These are phyloP conservation scores for Anthophora plumipes DNA, from an alignment of 2,888 invertebrate species.

Conservation along the genomic window DNA sequence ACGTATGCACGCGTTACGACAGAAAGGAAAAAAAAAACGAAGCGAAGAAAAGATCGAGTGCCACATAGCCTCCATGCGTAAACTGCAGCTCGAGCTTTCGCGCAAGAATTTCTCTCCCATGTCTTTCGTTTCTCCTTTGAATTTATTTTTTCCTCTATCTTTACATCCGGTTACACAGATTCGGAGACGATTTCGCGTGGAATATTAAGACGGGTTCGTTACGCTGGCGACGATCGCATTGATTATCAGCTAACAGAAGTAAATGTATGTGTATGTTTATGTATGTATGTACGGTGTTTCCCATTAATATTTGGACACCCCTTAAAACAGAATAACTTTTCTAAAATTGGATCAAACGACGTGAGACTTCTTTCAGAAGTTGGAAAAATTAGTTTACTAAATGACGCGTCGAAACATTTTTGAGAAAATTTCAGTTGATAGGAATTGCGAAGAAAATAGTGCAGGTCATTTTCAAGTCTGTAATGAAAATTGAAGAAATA, in stretches of 20 bases:
- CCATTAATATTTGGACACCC: too few relatives aligned
- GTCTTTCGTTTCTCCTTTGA: slow-evolving; percentile 57
- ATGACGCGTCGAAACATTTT: too few relatives aligned
- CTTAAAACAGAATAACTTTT: too few relatives aligned
- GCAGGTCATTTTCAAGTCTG: too few relatives aligned
- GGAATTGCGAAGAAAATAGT: too few relatives aligned
- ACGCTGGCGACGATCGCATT: slow-evolving; percentile 18
- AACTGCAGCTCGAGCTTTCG: slow-evolving; percentile 39
- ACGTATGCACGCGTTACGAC: neutral
- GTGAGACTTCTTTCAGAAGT: too few relatives aligned
- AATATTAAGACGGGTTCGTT: slow-evolving; percentile 1
- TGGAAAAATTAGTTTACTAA: too few relatives aligned
- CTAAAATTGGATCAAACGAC: too few relatives aligned
- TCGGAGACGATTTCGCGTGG: slow-evolving; percentile 25
- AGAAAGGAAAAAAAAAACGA: neutral
- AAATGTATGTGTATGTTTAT: neutral
- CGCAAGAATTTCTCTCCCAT: slow-evolving; percentile 49
- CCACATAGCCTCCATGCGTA: neutral
- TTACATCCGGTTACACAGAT: slow-evolving; percentile 64
- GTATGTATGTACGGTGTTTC: too few relatives aligned
- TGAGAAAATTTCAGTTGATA: too few relatives aligned
- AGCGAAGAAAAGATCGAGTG: slow-evolving; percentile 17
- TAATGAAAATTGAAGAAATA: too few relatives aligned
- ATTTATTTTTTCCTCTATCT: slow-evolving; percentile 58
- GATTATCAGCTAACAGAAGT: slow-evolving; percentile 31